Base-by-base conservation (phyloP, 2,113 vertebrate genomes). In the Pedetes capensis region DNA sequence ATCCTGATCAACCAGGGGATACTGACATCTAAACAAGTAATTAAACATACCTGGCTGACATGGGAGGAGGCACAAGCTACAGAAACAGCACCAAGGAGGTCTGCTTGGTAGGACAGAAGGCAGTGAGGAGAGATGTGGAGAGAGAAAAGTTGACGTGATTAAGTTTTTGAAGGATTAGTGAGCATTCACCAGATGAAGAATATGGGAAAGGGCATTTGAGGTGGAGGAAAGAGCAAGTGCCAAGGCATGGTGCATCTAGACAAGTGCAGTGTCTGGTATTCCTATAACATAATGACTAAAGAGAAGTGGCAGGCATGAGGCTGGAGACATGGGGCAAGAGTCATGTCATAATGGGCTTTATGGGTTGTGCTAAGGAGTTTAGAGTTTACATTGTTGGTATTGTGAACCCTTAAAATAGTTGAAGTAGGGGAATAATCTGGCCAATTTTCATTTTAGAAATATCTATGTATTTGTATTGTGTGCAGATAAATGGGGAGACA, bases 121-220 rank as follows among this genome's bases (percentile, higher is more conserved):
- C 11, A 3, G 11, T 34, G 44, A 89, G 49, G n/a, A 34, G 42
- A 75, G 34, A 29, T 69, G 49, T 69, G 27, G 42, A 39, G 55
- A 82, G 23, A 22, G 66, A 74, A 87, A 82, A 37, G 42, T 39
- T 75, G 22, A 11, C 51, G 32, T 53, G 18, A 75, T 64, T 49
- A 37, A 37, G 27, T 47, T 91, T n/a, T n/a, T 59, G 49, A 95
- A 86, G 17, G 27, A 80, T 93, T 75, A 37, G 23, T 87, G 64
- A 49, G 55, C 22, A 32, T 55, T 75, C 9, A 37, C 22, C 8
- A 11, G 68, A 42, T 25, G 27, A 69, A 85, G 55, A 81, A 44
- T 34, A 18, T 37, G 20, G 39, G 39, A 29, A 82, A 64, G 47
- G 53, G 11, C 16, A 10, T 61, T 89, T 11, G 22, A 72, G 76